phyloP scores from a whole-genome alignment of 2,113 vertebrate species.

The Dunckerocampus dactyliophorus region DNA sequence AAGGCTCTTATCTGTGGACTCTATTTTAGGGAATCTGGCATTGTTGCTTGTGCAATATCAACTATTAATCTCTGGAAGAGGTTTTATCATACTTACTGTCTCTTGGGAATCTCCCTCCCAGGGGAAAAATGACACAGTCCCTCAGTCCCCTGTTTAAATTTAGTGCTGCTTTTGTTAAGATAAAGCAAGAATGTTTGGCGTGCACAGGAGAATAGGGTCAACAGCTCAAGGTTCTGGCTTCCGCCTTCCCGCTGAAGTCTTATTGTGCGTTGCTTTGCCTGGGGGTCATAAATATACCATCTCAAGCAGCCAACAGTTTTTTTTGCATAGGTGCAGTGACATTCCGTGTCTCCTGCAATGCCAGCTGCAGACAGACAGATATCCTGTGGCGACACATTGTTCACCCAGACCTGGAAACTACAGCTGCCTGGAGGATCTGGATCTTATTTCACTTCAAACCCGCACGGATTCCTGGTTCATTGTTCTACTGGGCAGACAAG shows the following conservation, averaged over 20 bases:
- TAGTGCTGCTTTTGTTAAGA: constrained; percentile 54
- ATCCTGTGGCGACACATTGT: constrained; percentile 51
- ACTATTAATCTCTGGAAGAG: neutral
- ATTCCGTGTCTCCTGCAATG: constrained; percentile 35
- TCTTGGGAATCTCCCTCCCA: constrained; percentile 17
- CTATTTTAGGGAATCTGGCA: constrained; percentile 19
- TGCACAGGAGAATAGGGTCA: constrained; percentile 32
- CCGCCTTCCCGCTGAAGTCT: constrained; percentile 37
- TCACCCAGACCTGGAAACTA: constrained; percentile 29
- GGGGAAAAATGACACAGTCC: constrained; percentile 17
- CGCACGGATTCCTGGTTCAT: constrained; percentile 21
- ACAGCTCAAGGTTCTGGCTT: constrained; percentile 44
- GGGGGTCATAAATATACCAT: constrained; percentile 48
- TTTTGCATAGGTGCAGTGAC: constrained; percentile 18
- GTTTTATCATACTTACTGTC: constrained; percentile 32
- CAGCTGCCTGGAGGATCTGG: constrained; percentile 24
- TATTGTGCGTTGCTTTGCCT: constrained; percentile 41
- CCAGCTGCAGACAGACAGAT: constrained; percentile 37
- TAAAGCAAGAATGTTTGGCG: constrained; percentile 33
- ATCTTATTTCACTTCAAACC: constrained; percentile 27
- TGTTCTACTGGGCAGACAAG: constrained; percentile 33
- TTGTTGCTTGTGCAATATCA: neutral
- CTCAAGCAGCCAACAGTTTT: constrained; percentile 18
- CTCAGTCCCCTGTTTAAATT: constrained; percentile 44
- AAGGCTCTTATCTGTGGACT: constrained; percentile 10